These are phyloP conservation scores for Xylocampa areola DNA, from an alignment of 2,888 invertebrate genomes.

Conservation along the genomic window DNA sequence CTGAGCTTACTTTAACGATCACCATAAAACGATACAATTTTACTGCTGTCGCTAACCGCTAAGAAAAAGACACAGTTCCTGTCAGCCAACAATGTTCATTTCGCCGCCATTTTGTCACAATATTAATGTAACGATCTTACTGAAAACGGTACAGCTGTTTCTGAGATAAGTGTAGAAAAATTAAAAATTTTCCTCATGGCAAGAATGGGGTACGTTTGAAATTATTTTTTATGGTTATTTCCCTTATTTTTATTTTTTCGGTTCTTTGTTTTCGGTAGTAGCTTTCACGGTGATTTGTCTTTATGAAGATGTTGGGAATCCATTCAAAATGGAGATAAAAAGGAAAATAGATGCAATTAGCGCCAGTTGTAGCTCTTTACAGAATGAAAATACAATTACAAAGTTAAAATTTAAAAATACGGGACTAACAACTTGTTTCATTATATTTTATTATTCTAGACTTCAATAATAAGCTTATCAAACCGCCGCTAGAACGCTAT, in stretches of 20 bases:
- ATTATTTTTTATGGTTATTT: constrained; percentile 46
- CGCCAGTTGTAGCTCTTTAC: too few relatives aligned
- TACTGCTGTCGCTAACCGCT: constrained; percentile 66
- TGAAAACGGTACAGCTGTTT: constrained; percentile 36
- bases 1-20: constrained; percentile 78
- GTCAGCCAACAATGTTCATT: constrained; percentile 52
- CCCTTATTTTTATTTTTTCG: constrained; percentile 24
- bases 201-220: constrained; percentile 24
- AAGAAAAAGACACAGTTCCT: constrained; percentile 48
- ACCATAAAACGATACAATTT: constrained; percentile 81
- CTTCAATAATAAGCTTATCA: too few relatives aligned
- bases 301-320: constrained; percentile 4
- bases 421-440: too few relatives aligned
- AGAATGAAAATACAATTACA: too few relatives aligned
- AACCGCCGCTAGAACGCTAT: too few relatives aligned
- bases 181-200: constrained; percentile 28
- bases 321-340: neutral
- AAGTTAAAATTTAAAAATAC: too few relatives aligned
- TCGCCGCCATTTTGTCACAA: constrained; percentile 27
- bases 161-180: constrained; percentile 38
- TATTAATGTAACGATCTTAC: constrained; percentile 34
- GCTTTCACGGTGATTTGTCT: constrained; percentile 10
- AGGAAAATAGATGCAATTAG: too few relatives aligned
- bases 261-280: constrained; percentile 27
- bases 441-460: too few relatives aligned